Base-by-base conservation (phyloP, 2,888 invertebrate genomes). In the Eilema griseolum region DNA sequence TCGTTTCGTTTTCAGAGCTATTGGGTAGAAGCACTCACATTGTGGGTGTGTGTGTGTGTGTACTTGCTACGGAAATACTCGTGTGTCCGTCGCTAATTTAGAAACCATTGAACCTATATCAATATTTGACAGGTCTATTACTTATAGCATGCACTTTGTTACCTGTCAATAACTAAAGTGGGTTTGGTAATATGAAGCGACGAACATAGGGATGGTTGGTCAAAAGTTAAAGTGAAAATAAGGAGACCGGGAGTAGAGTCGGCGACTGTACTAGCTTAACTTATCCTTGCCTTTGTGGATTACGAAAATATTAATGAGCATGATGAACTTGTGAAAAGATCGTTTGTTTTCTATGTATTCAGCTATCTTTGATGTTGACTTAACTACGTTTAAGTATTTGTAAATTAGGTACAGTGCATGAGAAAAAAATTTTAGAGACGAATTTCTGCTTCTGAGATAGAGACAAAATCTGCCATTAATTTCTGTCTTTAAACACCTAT, bases 121-220 rank as follows among this genome's bases (percentile, higher is more conserved):
- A 81, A 76, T 68, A 71, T 72, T 76, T 82, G 83, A 81, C 83
- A 80, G 74, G 70, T 76, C 73, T 80, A 80, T 81, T 78, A 74
- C 72, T 80, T 69, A 59, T 69, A 63, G 67, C 74, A 69, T 78
- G 69, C 70, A 75, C 78, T 77, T 72, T 73, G 74, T 76, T 74
- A 74, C 78, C 81, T 81, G 80, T 76, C 80, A 72, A 68, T 65
- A 66, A 57, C 31, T 28, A 57, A 52, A 65, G 46, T 57, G 65
- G 20, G 31, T 24, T 56, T 66, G 57, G 28, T 3, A 37, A 57
- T 57, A 33, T 66, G 57, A 57, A 28, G 11, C 24, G 57, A 37
- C 33, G 16, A 11, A 12, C 24, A 57, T 57, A 33, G 41, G 33
- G 57, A 62, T 31, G 16, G 62, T 20, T 20, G 26, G 14, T 26